phyloP scores from a whole-genome alignment of 2,797 vertebrate species.

The Cephalopachus bancanus region DNA sequence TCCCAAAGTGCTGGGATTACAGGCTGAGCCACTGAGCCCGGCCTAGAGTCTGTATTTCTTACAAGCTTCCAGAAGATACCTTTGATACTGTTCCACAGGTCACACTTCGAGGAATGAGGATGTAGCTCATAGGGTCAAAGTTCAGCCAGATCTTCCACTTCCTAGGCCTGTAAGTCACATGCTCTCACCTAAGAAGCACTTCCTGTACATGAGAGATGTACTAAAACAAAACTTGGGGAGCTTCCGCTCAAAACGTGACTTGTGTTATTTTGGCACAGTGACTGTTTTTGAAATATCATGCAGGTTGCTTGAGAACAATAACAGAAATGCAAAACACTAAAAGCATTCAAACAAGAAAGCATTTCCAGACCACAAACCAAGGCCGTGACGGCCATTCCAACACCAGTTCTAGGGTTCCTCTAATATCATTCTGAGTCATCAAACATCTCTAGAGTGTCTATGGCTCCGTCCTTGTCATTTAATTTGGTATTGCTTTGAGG shows the following conservation, averaged over 20 bases:
- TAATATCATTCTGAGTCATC: background rate
- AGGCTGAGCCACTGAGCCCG: too few species aligned
- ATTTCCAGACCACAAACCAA: constrained; percentile 58
- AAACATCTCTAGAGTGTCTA: background rate
- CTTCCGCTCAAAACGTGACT: background rate
- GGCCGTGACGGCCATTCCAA: background rate
- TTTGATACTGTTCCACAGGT: background rate
- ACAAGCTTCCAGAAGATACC: background rate
- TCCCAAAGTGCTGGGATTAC: too few species aligned
- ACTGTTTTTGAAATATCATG: constrained; percentile 52
- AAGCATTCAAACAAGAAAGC: constrained; percentile 58
- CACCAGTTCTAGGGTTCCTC: background rate
- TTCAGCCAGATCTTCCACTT: background rate
- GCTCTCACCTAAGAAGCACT: background rate
- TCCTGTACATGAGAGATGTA: background rate
- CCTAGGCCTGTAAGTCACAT: background rate
- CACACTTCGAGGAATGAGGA: background rate
- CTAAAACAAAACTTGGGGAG: background rate
- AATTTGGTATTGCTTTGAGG: background rate
- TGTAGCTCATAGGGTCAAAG: background rate
- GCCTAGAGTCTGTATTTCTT: background rate
- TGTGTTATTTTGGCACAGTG: background rate
- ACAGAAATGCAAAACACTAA: constrained; percentile 39
- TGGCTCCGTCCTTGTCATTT: background rate
- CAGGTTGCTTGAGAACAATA: constrained; percentile 27